These are phyloP conservation scores for Ephydatia muelleri DNA, from an alignment of 37 sponge, comb jelly and placozoan genomes.

Conservation along the genomic window DNA sequence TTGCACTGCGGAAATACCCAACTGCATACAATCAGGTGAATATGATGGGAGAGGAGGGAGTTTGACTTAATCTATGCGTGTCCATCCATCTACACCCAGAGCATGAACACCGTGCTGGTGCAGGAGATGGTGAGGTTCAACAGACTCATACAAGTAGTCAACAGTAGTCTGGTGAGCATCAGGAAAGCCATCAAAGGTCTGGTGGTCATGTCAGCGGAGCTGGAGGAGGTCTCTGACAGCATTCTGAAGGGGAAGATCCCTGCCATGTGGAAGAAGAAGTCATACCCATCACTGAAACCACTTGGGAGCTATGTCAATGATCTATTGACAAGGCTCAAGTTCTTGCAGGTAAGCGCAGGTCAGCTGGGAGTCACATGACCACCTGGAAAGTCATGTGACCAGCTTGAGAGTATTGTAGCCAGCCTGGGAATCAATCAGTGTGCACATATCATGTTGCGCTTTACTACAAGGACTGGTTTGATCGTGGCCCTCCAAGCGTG, in stretches of 20 bases:
- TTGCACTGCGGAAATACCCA: constrained; percentile 93
- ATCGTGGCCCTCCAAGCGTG: constrained; percentile 88
- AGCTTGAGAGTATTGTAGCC: not conserved
- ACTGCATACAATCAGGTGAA: constrained; percentile 94
- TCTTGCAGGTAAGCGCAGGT: constrained; percentile 65
- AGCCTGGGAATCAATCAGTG: not conserved
- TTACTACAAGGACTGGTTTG: constrained; percentile 91
- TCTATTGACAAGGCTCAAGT: constrained; percentile 92
- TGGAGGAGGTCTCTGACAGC: constrained; percentile 93
- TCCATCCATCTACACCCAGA: too few species aligned
- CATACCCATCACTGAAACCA: constrained; percentile 98
- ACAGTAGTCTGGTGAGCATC: constrained; percentile 84
- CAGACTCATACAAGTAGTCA: constrained; percentile 80
- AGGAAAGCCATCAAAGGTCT: constrained; percentile 99
- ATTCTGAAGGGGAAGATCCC: constrained; percentile 98
- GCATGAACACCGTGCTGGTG: constrained; percentile 99
- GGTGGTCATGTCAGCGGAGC: constrained; percentile 97
- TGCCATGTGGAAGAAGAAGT: constrained; percentile 96
- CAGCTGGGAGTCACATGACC: not conserved
- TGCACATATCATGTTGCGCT: not conserved
- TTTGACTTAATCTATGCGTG: too few species aligned
- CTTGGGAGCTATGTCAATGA: constrained; percentile 98
- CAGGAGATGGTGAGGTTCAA: constrained; percentile 99
- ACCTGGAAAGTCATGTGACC: constrained; percentile 8
- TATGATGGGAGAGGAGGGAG: not conserved